phyloP scores from a whole-genome alignment of 1,140 invertebrate species.

The Rhagoletis zephyria region DNA sequence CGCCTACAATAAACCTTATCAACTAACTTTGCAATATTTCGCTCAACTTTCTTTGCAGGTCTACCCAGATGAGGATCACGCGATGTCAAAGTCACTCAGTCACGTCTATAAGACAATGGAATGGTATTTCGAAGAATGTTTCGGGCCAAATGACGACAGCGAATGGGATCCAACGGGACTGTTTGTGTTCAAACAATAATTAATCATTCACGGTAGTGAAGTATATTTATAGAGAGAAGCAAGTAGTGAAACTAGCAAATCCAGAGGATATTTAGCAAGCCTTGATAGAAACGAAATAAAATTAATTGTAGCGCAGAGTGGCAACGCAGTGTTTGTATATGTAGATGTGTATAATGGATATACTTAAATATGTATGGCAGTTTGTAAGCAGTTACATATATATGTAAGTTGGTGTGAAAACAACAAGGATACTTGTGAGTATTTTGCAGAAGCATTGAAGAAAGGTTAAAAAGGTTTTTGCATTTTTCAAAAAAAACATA shows the following conservation, averaged over 20 bases:
- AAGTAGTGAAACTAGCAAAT: conserved; percentile 22
- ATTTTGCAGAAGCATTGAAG: neutral
- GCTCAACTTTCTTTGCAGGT: conserved; percentile 75
- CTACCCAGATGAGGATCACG: conserved; percentile 88
- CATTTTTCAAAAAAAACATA: conserved; percentile 51
- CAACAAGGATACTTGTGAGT: neutral
- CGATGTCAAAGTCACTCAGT: conserved; percentile 79
- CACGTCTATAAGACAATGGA: conserved; percentile 89
- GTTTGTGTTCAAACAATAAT: conserved; percentile 73
- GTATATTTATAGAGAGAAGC: conserved; percentile 17
- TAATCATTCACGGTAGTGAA: conserved; percentile 56
- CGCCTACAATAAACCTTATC: too few relatives aligned
- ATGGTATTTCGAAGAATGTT: conserved; percentile 87
- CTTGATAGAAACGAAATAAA: neutral
- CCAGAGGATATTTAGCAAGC: neutral
- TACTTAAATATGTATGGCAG: too few relatives aligned
- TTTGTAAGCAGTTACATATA: neutral
- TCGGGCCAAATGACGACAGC: conserved; percentile 81
- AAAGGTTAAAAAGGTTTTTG: conserved; percentile 23
- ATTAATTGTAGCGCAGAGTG: neutral
- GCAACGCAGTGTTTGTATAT: neutral
- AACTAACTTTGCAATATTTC: neutral
- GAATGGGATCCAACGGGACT: conserved; percentile 79
- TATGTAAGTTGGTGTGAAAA: neutral
- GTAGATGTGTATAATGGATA: too few relatives aligned